These are phyloP conservation scores for Eutolmus rufibarbis DNA, from an alignment of 2,888 invertebrate genomes.

Conservation along the genomic window DNA sequence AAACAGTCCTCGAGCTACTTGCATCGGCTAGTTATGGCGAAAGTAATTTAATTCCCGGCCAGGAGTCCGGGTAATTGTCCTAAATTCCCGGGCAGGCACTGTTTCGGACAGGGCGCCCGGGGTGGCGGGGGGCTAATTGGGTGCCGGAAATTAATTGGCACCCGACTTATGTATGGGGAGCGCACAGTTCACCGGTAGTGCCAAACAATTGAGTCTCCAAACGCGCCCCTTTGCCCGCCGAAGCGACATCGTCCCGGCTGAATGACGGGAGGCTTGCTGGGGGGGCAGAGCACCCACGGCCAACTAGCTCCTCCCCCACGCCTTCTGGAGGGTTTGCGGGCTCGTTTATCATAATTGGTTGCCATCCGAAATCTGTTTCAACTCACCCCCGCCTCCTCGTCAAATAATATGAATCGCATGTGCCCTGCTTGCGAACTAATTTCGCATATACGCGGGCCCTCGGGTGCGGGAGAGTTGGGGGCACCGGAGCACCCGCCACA, in stretches of 20 bases:
- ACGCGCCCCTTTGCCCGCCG: not conserved
- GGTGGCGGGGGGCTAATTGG: not conserved
- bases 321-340: not conserved
- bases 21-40: slow-evolving; percentile 5
- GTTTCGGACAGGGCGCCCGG: not conserved
- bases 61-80: slow-evolving; percentile 12
- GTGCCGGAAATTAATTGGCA: slow-evolving; percentile 23
- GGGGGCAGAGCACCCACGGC: not conserved
- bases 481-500: not conserved
- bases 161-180: not conserved
- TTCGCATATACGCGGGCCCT: not conserved
- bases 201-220: not conserved
- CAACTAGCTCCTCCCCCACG: not conserved
- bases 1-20: not conserved
- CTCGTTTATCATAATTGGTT: slow-evolving; percentile 19
- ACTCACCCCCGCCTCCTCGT: not conserved
- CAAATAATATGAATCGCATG: not conserved
- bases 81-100: not conserved
- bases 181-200: slow-evolving; percentile 21
- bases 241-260: not conserved
- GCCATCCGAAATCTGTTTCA: slow-evolving; percentile 13
- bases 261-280: not conserved
- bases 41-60: slow-evolving; percentile 1
- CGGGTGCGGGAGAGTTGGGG: not conserved
- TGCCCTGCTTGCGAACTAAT: not conserved